Base-by-base conservation (phyloP, 2,113 vertebrate species). In the Megaleporinus macrocephalus region DNA sequence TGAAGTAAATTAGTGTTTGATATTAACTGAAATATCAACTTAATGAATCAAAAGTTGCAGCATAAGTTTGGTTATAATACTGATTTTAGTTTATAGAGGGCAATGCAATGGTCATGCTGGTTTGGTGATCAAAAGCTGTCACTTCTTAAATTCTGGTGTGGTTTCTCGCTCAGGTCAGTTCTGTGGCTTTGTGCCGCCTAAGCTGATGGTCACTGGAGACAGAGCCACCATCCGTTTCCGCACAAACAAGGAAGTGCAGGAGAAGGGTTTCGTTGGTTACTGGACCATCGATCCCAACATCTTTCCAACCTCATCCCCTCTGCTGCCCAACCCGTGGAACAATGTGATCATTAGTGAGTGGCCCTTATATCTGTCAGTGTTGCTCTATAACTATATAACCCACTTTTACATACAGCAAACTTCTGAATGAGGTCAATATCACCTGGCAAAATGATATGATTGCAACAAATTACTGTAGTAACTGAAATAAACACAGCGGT, bases 201-300 rank as follows among this genome's bases (percentile, higher is more conserved):
- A 3, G 10, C 4, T 92, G 20, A 85, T 14, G 7, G 63, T 92
- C 71, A 12, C 41, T 0, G 80, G 89, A 66, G 87, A 87, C 84
- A 87, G 76, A 18, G 89, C 83, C 4, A 53, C 91, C n/a, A 84
- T 95, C 20, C 92, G 92, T 65, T 95, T 94, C 83, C 65, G 93
- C n/a, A 93, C 90, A 75, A 90, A 94, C 1, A 30, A 66, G 41
- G 85, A 36, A 1, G 80, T 84, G 62, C 88, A 91, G 6, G 86
- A 92, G 69, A 89, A 79, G 26, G 94, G 94, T 78, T 94, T 95
- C 77, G 92, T 88, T 77, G 93, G 92, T 78, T 91, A 93, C 82
- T 95, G 94, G 93, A 94, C 92, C 73, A 92, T 89, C 1, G 85
- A 93, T 76, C 2, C 77, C 1, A 73, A 1, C 41, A 61, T 93